Conservation (phyloP, 1,140 invertebrate species). For the Tribolium castaneum region DNA sequence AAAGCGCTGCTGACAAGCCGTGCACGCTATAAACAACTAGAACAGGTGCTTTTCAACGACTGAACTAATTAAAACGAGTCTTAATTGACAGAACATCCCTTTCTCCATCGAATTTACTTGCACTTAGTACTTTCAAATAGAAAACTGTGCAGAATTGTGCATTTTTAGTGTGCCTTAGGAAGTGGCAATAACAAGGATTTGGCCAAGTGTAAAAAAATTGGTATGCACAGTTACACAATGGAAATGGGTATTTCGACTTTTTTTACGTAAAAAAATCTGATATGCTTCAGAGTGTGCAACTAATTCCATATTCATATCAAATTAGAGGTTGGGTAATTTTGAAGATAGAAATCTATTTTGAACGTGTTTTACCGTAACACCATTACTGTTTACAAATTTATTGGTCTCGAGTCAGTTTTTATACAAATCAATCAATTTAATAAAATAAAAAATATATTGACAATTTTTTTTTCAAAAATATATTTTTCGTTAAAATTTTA, state of each 20-base stretch:
- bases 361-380: too few species aligned
- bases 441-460: too few species aligned
- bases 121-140: constrained; percentile 45
- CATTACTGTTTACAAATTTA: too few species aligned
- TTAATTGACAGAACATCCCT: constrained; percentile 38
- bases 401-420: too few species aligned
- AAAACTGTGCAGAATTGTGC: constrained; percentile 26
- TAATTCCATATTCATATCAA: too few species aligned
- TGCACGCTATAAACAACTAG: constrained; percentile 1
- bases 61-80: constrained; percentile 26
- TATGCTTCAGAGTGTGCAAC: not conserved
- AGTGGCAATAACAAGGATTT: not conserved
- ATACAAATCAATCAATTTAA: too few species aligned
- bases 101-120: constrained; percentile 32
- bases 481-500: too few species aligned
- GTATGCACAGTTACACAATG: constrained; percentile 8
- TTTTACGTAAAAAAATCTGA: constrained; percentile 26
- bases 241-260: constrained; percentile 3
- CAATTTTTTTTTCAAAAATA: too few species aligned
- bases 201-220: not conserved
- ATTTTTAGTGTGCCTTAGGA: not conserved
- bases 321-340: too few species aligned
- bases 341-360: too few species aligned
- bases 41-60: constrained; percentile 12
- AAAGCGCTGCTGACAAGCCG: constrained; percentile 9